phyloP scores from a whole-genome alignment of 2,797 vertebrate genomes.

The Knipowitschia caucasica region DNA sequence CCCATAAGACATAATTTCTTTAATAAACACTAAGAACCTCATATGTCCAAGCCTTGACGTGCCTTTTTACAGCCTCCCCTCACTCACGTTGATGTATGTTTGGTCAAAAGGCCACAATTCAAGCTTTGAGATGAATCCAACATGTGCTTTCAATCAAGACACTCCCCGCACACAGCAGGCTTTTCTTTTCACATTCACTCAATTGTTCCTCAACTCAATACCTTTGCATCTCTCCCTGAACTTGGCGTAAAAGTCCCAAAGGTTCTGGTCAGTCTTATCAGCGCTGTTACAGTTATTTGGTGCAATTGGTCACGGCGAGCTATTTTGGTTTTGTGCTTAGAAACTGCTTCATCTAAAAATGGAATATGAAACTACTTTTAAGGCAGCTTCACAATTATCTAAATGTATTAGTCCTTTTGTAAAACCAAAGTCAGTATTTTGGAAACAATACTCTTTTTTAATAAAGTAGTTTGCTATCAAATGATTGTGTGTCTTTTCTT shows the following conservation, averaged over 20 bases:
- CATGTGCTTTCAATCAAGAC: slow-evolving; percentile 71
- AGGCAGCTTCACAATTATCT: slow-evolving; percentile 69
- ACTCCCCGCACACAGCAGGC: slow-evolving; percentile 49
- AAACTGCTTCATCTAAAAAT: not conserved
- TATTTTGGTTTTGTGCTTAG: not conserved
- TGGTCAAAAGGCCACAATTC: slow-evolving; percentile 46
- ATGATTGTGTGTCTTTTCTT: not conserved
- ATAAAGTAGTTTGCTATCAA: slow-evolving; percentile 63
- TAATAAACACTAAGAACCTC: too few species aligned
- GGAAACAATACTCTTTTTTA: slow-evolving; percentile 63
- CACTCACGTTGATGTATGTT: slow-evolving; percentile 46
- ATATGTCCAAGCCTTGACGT: slow-evolving; percentile 12
- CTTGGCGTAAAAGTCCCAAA: slow-evolving; percentile 11
- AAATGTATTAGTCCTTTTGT: slow-evolving; percentile 53
- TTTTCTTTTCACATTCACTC: slow-evolving; percentile 40
- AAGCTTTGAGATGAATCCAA: slow-evolving; percentile 27
- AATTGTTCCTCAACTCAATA: slow-evolving; percentile 29
- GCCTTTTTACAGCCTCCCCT: slow-evolving; percentile 18
- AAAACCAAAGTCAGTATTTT: slow-evolving; percentile 59
- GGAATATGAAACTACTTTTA: slow-evolving; percentile 29
- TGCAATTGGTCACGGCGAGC: slow-evolving; percentile 1
- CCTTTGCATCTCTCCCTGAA: slow-evolving; percentile 2
- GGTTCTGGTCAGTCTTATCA: slow-evolving; percentile 17
- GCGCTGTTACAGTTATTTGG: slow-evolving; percentile 11
- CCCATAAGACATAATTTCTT: too few species aligned